phyloP scores from a whole-genome alignment of 2,113 vertebrate species.

The Enhydra lutris region DNA sequence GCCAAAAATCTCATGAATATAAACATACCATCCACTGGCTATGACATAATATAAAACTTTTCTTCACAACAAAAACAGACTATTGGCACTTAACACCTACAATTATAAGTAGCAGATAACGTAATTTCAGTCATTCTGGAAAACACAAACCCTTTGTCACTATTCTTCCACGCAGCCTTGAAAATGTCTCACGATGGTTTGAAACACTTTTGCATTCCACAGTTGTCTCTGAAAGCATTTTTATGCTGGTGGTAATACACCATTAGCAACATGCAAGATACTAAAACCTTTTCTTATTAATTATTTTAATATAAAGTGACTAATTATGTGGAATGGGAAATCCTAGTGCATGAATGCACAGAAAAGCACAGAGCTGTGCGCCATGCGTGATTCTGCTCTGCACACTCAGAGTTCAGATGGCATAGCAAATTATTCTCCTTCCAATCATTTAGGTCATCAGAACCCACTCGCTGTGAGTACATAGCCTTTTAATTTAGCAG shows the following conservation, averaged over 20 bases:
- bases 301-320: constrained; percentile 63
- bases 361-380: not conserved
- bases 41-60: constrained; percentile 42
- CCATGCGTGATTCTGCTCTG: not conserved
- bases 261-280: not conserved
- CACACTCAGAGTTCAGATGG: constrained; percentile 30
- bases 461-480: constrained; percentile 53
- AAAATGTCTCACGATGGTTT: not conserved
- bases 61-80: constrained; percentile 40
- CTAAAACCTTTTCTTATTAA: constrained; percentile 35
- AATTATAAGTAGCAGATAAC: constrained; percentile 43
- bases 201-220: not conserved
- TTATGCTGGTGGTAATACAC: not conserved
- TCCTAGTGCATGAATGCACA: not conserved
- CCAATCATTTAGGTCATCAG: constrained; percentile 63
- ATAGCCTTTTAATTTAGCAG: constrained; percentile 74
- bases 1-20: not conserved
- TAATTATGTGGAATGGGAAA: constrained; percentile 17
- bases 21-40: not conserved
- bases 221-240: not conserved
- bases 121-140: constrained; percentile 8
- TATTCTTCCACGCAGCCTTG: not conserved
- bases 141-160: not conserved
- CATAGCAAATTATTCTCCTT: constrained; percentile 44
- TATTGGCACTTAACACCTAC: constrained; percentile 50